Base-by-base conservation (phyloP, 2,113 vertebrate species). In the Eleginops maclovinus region DNA sequence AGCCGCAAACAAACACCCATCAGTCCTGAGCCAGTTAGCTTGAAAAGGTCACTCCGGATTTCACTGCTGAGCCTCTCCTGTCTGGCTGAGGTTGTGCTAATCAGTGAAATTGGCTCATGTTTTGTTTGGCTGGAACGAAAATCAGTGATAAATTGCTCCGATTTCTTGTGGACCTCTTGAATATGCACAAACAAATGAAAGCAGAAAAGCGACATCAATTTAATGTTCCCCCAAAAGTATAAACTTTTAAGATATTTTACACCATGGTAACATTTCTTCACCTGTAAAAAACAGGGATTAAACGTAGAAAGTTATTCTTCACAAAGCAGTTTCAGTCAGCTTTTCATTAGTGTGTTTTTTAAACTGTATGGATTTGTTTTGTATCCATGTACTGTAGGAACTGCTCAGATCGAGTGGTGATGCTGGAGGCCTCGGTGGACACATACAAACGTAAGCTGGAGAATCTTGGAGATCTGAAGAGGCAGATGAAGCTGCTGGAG, bases 361-460 rank as follows among this genome's bases (percentile, higher is more conserved):
- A 24, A 19, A 50, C 22, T 58, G 9, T 5, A 14, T 53, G 5
- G 7, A 44, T 70, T 53, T 6, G 16, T 68, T 22, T 65, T 44
- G 12, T 53, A 3, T 63, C 40, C 6, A 11, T 50, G 0, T 10
- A 0, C 19, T 31, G 28, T 19, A 96, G 96, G 88, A 94, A 82
- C 88, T 96, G 93, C 54, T 96, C 97, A 26, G 98, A 99, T 88
- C 97, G 97, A 24, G 96, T 95, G 16, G 95, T 94, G 77, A 98
- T 97, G 91, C 92, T 99, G 69, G 98, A 99, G 81, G 96, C 97
- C 0, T 96, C 96, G 0, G 95, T 99, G 43, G 98, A 99, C 16
- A 94, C 96, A 0, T 99, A 99, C 88, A 95, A 98, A 63, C 97
- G 97, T 79, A 99, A 99, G 80, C 94, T 99, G 59, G 97, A 99